These are phyloP conservation scores for Corythoichthys haematopterus DNA, from an alignment of 2,113 vertebrate genomes.

Conservation along the genomic window DNA sequence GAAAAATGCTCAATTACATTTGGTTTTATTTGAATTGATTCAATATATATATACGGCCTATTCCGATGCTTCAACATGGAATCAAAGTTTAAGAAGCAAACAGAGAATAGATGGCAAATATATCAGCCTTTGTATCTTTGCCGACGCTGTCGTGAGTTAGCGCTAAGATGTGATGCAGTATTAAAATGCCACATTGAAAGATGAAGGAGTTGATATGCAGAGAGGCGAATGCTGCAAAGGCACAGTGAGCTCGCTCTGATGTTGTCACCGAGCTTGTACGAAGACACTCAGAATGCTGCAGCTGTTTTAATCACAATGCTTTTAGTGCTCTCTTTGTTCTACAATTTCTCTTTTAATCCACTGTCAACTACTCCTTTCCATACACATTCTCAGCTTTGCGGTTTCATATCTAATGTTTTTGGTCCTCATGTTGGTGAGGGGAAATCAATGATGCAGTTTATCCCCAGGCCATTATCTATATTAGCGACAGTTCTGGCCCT, in stretches of 20 bases:
- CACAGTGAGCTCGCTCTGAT: constrained; percentile 20
- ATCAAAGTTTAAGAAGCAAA: constrained; percentile 16
- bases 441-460: constrained; percentile 61
- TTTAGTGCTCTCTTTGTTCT: constrained; percentile 26
- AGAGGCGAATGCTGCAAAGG: constrained; percentile 29
- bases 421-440: constrained; percentile 44
- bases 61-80: constrained; percentile 11
- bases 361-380: constrained; percentile 13
- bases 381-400: constrained; percentile 12
- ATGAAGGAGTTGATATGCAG: constrained; percentile 52
- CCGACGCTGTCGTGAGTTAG: constrained; percentile 38
- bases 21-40: constrained; percentile 16
- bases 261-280: constrained; percentile 29
- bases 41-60: constrained; percentile 4
- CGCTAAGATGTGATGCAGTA: constrained; percentile 21
- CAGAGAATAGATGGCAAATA: constrained; percentile 31
- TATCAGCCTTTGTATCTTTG: constrained; percentile 39
- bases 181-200: constrained; percentile 46
- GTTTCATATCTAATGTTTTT: constrained; percentile 31
- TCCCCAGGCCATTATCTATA: constrained; percentile 63
- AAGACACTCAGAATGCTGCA: constrained; percentile 24
- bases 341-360: constrained; percentile 31
- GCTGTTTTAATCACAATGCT: constrained; percentile 39
- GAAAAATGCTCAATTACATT: constrained; percentile 30
- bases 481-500: constrained; percentile 46